phyloP scores from a whole-genome alignment of 1,140 invertebrate genomes.

The Yoshiicerus persimilis region DNA sequence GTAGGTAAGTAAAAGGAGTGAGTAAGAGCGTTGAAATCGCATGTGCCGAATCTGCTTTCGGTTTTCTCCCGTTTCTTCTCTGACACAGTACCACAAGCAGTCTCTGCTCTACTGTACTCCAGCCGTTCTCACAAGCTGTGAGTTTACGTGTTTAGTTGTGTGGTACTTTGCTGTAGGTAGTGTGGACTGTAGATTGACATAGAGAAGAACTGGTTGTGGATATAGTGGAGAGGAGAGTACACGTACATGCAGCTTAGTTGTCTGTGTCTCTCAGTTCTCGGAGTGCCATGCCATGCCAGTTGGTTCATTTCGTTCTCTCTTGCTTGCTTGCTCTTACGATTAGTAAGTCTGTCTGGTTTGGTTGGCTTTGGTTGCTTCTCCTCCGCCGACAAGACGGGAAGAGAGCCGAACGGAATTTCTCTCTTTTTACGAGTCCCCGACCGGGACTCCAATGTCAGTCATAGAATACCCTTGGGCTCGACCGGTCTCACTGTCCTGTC shows the following conservation, averaged over 20 bases:
- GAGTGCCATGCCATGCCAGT: too few species aligned
- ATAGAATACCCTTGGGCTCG: slow-evolving; percentile 20
- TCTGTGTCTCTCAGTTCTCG: too few species aligned
- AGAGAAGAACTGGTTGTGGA: background rate
- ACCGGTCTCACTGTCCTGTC: slow-evolving; percentile 14
- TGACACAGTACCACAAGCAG: too few species aligned
- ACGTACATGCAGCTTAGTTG: too few species aligned
- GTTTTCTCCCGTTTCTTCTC: background rate
- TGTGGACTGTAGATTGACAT: background rate
- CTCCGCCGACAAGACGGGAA: slow-evolving; percentile 8
- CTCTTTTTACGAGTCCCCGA: background rate
- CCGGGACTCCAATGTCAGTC: slow-evolving; percentile 23
- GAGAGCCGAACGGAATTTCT: slow-evolving; percentile 21
- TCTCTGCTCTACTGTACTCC: too few species aligned
- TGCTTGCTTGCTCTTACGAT: background rate
- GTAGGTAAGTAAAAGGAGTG: background rate
- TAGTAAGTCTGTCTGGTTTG: background rate
- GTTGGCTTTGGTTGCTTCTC: background rate
- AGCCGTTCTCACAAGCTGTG: too few species aligned
- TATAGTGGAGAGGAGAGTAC: too few species aligned
- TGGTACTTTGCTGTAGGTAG: background rate
- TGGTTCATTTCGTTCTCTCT: too few species aligned
- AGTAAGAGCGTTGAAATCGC: background rate
- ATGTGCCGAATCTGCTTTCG: background rate
- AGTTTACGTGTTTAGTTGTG: too few species aligned